A percentile compares a stretch with the other conserved stretches of the same genome.
Evolutionary conservation across 2,888 invertebrate species (phyloP).

Genomic region (Allolobophora icterica): DNA sequence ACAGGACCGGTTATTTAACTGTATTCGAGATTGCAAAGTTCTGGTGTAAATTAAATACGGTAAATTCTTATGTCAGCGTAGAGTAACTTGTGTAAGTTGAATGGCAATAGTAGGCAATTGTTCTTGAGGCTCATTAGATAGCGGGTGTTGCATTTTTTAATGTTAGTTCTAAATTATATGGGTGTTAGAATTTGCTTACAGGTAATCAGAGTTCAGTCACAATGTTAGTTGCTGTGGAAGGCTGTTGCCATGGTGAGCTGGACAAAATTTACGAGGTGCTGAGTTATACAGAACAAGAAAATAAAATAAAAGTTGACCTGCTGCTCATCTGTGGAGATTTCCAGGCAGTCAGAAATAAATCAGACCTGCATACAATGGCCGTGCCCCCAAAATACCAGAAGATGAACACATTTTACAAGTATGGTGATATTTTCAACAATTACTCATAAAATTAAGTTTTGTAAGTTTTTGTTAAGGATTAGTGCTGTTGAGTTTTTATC

Average conservation of each 20-base stretch:
- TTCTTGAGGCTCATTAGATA: background rate
- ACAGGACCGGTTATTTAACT: no score
- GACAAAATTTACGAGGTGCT: slow-evolving; percentile 92
- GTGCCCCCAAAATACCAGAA: slow-evolving; percentile 88
- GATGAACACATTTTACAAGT: slow-evolving; percentile 93
- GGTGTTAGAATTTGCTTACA: background rate
- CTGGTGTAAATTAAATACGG: no score
- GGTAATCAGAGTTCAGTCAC: background rate
- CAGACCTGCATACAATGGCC: slow-evolving; percentile 90
- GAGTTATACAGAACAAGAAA: slow-evolving; percentile 75
- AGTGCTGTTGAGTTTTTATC: background rate
- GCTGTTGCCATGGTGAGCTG: slow-evolving; percentile 96
- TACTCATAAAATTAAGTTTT: background rate
- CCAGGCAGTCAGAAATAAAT: slow-evolving; percentile 87
- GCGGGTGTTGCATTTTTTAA: background rate
- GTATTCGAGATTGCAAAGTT: no score
- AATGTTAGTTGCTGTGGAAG: slow-evolving; percentile 79
- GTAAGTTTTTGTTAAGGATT: background rate
- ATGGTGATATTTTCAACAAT: slow-evolving; percentile 53
- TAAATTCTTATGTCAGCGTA: background rate
- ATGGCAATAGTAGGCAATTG: background rate
- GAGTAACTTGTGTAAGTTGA: no score
- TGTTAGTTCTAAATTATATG: background rate
- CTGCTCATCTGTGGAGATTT: slow-evolving; percentile 98
- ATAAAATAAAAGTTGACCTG: slow-evolving; percentile 82